Percentiles rank a stretch among this genome's conserved stretches.
Evolutionary conservation across 2,113 vertebrate species (phyloP).

Genomic region (Maccullochella peelii): DNA sequence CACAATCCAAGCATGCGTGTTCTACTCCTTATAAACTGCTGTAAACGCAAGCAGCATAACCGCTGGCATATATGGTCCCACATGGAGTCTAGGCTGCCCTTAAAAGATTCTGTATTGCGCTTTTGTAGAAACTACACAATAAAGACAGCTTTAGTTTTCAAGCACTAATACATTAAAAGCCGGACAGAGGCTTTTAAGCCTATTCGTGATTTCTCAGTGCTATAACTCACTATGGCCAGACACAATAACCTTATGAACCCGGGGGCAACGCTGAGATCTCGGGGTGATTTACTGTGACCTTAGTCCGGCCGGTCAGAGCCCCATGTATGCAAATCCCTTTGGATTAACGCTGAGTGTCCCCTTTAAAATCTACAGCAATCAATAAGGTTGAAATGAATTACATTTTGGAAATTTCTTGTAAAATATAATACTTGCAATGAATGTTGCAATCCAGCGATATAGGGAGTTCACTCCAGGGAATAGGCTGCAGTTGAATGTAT

Average conservation of each 20-base stretch:
- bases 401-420: slow-evolving; percentile 29
- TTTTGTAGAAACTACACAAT: slow-evolving; percentile 58
- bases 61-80: slow-evolving; percentile 61
- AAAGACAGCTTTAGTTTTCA: slow-evolving; percentile 55
- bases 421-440: slow-evolving; percentile 22
- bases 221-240: slow-evolving; percentile 83
- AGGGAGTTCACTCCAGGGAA: not conserved
- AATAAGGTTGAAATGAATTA: slow-evolving; percentile 64
- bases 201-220: slow-evolving; percentile 78
- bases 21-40: slow-evolving; percentile 53
- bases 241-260: slow-evolving; percentile 86
- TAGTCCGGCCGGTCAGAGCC: slow-evolving; percentile 69
- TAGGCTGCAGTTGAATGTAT: slow-evolving; percentile 38
- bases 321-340: slow-evolving; percentile 78
- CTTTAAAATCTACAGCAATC: slow-evolving; percentile 66
- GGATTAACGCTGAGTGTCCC: slow-evolving; percentile 76
- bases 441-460: slow-evolving; percentile 21
- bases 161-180: slow-evolving; percentile 67
- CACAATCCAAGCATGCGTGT: slow-evolving; percentile 49
- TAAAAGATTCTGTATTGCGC: slow-evolving; percentile 38
- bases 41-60: slow-evolving; percentile 60
- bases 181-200: slow-evolving; percentile 68
- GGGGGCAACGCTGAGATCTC: slow-evolving; percentile 76
- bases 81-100: slow-evolving; percentile 54
- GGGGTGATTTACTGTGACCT: slow-evolving; percentile 85